Evolutionary conservation across 2,113 vertebrate species (phyloP), one percentile per base, ranked within the genome.

Genomic region (Anhinga rufa): DNA sequence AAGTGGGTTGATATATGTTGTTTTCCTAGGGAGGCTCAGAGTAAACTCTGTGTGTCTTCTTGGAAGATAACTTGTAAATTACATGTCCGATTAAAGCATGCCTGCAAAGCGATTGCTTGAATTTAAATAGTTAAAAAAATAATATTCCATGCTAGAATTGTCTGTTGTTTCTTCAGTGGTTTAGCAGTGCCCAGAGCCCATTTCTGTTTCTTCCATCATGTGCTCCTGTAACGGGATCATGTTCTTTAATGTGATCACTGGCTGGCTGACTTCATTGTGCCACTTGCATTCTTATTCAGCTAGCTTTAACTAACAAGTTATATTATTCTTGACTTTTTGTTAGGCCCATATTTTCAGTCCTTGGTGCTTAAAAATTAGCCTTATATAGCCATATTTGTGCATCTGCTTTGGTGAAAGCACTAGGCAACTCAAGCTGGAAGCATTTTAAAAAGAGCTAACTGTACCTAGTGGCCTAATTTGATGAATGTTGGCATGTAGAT

Each of bases 291-390:
- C 66, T 90, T 91, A 92, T 65, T 90, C 71, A 91, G 74, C 49
- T 34, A 77, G 78, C 58, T 85, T 26, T 80, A 66, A 57, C 44
- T 93, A 86, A 94, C 80, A 82, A 65, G 26, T 10, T 48, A 91
- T 95, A 91, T 87, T 85, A 69, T 85, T 87, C 70, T 64, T 91
- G 91, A 95, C 62, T 95, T 91, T 55, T 89, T 85, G 61, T 95
- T 94, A 95, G 79, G 31, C 38, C 38, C 88, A 36, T 87, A 70
- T 92, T 96, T 92, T 96, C 83, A 95, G 38, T 89, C 58, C 36
- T 85, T 25, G 21, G 28, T 95, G 62, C 71, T 91, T 92, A 86
- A 85, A 92, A 92, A 87, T 89, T 78, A 91, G 81, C 18, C 55
- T 87, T 79, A 57, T 85, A 44, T 90, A 92, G 81, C 58, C 6